These are phyloP conservation scores for Argyresthia albistria DNA, from an alignment of 2,888 invertebrate genomes.

Conservation along the genomic window DNA sequence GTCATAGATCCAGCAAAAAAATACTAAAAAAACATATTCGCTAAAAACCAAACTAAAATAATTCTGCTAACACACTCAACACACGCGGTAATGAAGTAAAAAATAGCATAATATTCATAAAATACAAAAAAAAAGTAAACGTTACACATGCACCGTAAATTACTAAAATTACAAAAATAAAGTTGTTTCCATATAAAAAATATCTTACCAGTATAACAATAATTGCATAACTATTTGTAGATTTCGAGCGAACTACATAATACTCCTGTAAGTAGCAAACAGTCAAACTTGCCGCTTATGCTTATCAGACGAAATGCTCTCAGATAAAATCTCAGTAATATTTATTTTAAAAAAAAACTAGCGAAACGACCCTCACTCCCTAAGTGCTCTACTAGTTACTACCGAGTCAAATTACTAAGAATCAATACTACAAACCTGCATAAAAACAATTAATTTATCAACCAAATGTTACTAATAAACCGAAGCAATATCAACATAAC, in stretches of 20 bases:
- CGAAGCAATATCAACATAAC: constrained; percentile 38
- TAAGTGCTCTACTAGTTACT: constrained; percentile 66
- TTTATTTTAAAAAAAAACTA: constrained; percentile 41
- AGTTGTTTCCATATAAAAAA: constrained; percentile 59
- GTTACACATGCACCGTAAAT: constrained; percentile 69
- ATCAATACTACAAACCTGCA: constrained; percentile 49
- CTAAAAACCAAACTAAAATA: constrained; percentile 68
- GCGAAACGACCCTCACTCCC: constrained; percentile 59
- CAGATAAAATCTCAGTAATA: constrained; percentile 50
- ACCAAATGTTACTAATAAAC: constrained; percentile 52
- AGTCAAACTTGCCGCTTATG: background rate
- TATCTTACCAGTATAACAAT: constrained; percentile 68
- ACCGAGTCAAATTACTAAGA: constrained; percentile 49
- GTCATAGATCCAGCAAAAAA: constrained; percentile 70
- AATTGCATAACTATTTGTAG: constrained; percentile 61
- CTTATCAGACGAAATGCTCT: constrained; percentile 5
- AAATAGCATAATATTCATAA: constrained; percentile 62
- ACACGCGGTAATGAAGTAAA: constrained; percentile 64
- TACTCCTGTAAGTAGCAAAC: constrained; percentile 52
- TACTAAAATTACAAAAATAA: constrained; percentile 66
- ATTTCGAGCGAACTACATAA: constrained; percentile 55
- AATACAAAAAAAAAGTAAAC: constrained; percentile 45
- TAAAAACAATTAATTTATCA: constrained; percentile 64
- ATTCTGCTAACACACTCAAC: constrained; percentile 68
- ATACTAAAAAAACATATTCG: constrained; percentile 64